Evolutionary conservation across 2,888 invertebrate genomes (phyloP).

Genomic region (Gryllus longicercus): DNA sequence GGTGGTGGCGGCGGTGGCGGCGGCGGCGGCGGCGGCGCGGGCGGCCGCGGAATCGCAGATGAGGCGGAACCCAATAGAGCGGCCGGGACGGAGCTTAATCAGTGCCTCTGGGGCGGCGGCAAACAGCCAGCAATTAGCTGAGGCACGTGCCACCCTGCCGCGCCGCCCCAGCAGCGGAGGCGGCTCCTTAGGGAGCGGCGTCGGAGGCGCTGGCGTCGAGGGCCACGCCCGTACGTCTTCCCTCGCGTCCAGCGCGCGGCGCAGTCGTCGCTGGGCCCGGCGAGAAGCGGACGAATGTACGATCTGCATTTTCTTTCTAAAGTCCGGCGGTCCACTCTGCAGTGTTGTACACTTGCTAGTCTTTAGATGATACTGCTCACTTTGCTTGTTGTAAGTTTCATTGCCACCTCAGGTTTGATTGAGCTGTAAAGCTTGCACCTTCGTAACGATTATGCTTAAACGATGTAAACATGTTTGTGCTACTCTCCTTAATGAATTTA

Average conservation of each 20-base stretch:
- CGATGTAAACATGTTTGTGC: too few relatives aligned
- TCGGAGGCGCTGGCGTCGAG: background rate
- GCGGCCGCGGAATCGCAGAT: conserved; percentile 17
- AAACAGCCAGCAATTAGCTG: conserved; percentile 17
- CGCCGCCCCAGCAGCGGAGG: background rate
- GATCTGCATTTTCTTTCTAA: too few relatives aligned
- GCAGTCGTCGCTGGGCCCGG: background rate
- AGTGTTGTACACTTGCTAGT: too few relatives aligned
- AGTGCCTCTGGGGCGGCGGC: conserved; percentile 17
- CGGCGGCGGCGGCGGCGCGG: background rate
- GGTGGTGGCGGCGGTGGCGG: background rate
- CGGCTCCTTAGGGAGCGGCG: background rate
- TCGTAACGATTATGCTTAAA: too few relatives aligned
- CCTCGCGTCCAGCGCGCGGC: background rate
- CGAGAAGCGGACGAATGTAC: background rate
- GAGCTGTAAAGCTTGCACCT: too few relatives aligned
- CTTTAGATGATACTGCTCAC: too few relatives aligned
- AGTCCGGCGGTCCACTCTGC: too few relatives aligned
- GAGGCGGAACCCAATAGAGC: conserved; percentile 17
- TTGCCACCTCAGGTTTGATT: too few relatives aligned
- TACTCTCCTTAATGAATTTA: too few relatives aligned
- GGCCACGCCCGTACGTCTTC: too few relatives aligned
- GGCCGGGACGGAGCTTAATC: conserved; percentile 8
- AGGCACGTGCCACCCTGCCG: background rate
- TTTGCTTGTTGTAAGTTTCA: too few relatives aligned